Evolutionary conservation across 2,888 invertebrate genomes (phyloP), one percentile per base, ranked within the genome.

Genomic region (Camponotus fellah): DNA sequence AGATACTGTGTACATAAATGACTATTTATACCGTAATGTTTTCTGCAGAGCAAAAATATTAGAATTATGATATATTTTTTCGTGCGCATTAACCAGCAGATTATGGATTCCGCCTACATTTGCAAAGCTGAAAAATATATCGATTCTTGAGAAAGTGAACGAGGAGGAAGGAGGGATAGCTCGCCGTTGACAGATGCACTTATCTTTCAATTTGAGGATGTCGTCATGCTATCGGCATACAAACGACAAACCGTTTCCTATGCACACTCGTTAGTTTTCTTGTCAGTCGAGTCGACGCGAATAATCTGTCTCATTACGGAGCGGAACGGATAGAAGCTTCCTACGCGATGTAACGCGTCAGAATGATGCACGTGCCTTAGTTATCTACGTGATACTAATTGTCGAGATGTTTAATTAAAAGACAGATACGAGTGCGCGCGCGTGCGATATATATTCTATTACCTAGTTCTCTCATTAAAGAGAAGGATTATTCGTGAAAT

Each of bases 171-270:
- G 53, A 53, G 53, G 8, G 53, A 53, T 53, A 53, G 53, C 6
- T 0, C 66, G 75, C 75, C 83, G 84, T 85, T 62, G 83, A 82
- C 90, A 90, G 90, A 89, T 90, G 90, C 86, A 86, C 84, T 90
- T 91, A 91, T 90, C 90, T 85, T 43, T 66, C 83, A 75, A 75
- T 74, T 43, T 85, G 85, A 86, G 86, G 82, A 72, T 85, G 74
- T 85, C 85, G 88, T 81, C 77, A 85, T 83, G 88, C 69, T 92
- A 92, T 92, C 92, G 58, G 72, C 72, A 76, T 86, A 84, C 85
- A 86, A 87, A 86, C 88, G 89, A 90, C 87, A 91, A 92, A 88
- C 88, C 90, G 90, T 90, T 92, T 92, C 92, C 92, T 91, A 92
- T 91, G 90, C 91, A 89, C 88, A 91, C 89, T 85, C 88, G 86